Percentiles rank a stretch among this genome's conserved stretches.
Conservation (phyloP, 2,797 vertebrate genomes). For the Aeoliscus strigatus region DNA sequence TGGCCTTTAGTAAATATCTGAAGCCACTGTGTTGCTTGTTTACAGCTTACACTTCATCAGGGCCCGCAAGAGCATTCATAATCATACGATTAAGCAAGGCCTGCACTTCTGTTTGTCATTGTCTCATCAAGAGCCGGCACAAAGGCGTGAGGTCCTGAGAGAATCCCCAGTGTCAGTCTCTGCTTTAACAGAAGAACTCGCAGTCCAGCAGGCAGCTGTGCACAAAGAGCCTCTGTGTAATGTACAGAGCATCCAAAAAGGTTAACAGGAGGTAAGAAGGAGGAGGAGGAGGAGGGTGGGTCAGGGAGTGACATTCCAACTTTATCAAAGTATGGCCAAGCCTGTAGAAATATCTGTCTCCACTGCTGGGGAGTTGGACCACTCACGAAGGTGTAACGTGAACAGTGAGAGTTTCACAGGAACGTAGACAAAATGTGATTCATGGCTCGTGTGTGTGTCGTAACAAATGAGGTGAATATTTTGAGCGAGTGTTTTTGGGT, state of each 20-base stretch:
- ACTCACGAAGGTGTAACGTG: slow-evolving; percentile 10
- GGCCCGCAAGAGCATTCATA: slow-evolving; percentile 22
- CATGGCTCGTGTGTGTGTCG: no score
- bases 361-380: background rate
- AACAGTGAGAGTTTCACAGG: no score
- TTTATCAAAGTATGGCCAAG: slow-evolving; percentile 56
- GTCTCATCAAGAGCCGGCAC: slow-evolving; percentile 26
- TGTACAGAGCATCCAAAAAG: slow-evolving; percentile 13
- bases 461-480: no score
- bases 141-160: slow-evolving; percentile 48
- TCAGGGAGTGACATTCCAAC: slow-evolving; percentile 47
- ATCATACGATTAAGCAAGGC: slow-evolving; percentile 18
- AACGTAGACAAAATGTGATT: no score
- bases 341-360: slow-evolving; percentile 37
- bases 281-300: slow-evolving; percentile 1
- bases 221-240: slow-evolving; percentile 67
- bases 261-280: slow-evolving; percentile 25
- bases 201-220: slow-evolving; percentile 24
- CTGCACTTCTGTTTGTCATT: slow-evolving; percentile 49
- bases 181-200: slow-evolving; percentile 30
- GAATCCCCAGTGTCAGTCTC: no score
- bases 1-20: slow-evolving; percentile 21
- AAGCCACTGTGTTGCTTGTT: slow-evolving; percentile 35
- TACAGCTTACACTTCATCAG: slow-evolving; percentile 15
- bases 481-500: no score